Conservation (phyloP, 1,140 invertebrate species). For the Conus betulinus region DNA sequence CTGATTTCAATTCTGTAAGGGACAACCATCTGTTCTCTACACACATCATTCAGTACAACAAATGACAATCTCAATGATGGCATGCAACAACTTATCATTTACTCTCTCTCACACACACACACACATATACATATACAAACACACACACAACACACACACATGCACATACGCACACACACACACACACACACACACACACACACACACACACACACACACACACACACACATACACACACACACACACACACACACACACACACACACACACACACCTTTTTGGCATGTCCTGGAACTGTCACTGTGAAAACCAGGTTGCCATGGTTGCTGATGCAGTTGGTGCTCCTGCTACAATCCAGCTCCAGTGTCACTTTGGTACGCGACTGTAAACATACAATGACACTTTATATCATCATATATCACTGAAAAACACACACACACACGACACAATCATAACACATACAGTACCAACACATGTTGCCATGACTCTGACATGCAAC, state of each 20-base stretch:
- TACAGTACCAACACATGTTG: too few species aligned
- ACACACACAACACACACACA: not conserved
- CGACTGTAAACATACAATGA: slow-evolving; percentile 45
- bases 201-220: too few species aligned
- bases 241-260: not conserved
- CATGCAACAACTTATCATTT: too few species aligned
- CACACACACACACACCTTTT: slow-evolving; percentile 50
- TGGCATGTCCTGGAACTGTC: slow-evolving; percentile 49
- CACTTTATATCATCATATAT: not conserved
- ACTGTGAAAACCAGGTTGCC: slow-evolving; percentile 45
- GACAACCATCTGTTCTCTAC: too few species aligned
- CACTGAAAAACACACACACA: not conserved
- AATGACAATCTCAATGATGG: too few species aligned
- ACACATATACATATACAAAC: too few species aligned
- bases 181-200: not conserved
- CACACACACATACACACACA: too few species aligned
- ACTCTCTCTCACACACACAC: too few species aligned
- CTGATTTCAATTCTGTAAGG: too few species aligned
- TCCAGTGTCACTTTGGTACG: slow-evolving; percentile 48
- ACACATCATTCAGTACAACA: too few species aligned
- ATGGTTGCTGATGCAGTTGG: slow-evolving; percentile 56
- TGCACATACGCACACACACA: not conserved
- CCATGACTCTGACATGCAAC: too few species aligned
- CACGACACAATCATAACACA: not conserved
- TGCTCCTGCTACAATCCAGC: slow-evolving; percentile 61